A percentile compares a stretch with the other conserved stretches of the same genome.
Conservation (phyloP, 2,888 invertebrate genomes). For the Acleris emargana region DNA sequence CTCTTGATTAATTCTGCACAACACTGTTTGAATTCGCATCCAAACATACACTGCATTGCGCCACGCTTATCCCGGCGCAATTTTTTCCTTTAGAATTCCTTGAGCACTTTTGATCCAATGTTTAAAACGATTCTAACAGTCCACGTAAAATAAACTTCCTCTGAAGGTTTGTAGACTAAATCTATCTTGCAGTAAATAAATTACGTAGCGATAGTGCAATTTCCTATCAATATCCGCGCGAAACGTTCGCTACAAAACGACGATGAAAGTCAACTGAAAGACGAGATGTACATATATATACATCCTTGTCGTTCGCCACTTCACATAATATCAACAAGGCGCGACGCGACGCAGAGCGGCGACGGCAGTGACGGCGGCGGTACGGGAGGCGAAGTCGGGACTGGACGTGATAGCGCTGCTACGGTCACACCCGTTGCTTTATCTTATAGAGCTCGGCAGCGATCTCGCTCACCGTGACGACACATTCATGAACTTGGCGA, state of each 20-base stretch:
- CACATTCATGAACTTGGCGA: conserved; percentile 60
- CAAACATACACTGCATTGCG: conserved; percentile 83
- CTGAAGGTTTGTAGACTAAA: conserved; percentile 53
- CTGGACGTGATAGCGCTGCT: conserved; percentile 61
- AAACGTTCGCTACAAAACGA: conserved; percentile 83
- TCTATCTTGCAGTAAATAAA: conserved; percentile 69
- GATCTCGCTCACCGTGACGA: conserved; percentile 72
- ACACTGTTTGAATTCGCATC: conserved; percentile 73
- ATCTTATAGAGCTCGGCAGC: conserved; percentile 59
- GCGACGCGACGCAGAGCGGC: conserved; percentile 50
- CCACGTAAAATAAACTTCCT: conserved; percentile 24
- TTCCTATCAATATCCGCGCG: conserved; percentile 79
- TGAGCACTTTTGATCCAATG: conserved; percentile 39
- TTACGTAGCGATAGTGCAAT: conserved; percentile 81
- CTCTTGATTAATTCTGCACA: conserved; percentile 64
- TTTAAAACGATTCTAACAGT: conserved; percentile 9
- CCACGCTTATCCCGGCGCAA: conserved; percentile 76
- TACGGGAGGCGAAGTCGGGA: conserved; percentile 44
- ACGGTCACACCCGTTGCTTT: conserved; percentile 67
- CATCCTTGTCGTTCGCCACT: conserved; percentile 80
- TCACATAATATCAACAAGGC: conserved; percentile 76
- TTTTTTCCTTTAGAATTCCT: conserved; percentile 52
- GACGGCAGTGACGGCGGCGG: conserved; percentile 47
- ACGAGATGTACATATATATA: conserved; percentile 82
- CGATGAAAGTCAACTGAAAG: conserved; percentile 84